A percentile compares a stretch with the other conserved stretches of the same genome.
Evolutionary conservation across 2,888 invertebrate genomes (phyloP).

Genomic region (Teleiodes luculella): DNA sequence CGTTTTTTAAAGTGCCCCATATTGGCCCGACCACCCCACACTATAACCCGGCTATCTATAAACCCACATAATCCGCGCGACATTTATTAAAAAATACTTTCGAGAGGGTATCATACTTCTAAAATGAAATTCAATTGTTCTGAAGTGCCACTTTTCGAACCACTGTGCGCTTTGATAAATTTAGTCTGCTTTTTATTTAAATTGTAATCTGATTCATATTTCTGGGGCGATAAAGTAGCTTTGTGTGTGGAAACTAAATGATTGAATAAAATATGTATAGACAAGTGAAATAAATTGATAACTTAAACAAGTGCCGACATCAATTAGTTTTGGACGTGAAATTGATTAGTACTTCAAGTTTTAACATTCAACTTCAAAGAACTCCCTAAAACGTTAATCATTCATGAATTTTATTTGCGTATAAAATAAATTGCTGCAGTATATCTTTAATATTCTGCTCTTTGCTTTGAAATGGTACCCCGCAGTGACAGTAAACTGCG

Average conservation of each 20-base stretch:
- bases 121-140: slow-evolving; percentile 70
- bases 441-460: slow-evolving; percentile 14
- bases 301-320: slow-evolving; percentile 19
- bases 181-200: neutral
- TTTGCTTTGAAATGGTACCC: neutral
- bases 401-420: neutral
- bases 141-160: slow-evolving; percentile 59
- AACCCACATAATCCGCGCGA: slow-evolving; percentile 53
- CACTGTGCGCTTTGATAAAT: slow-evolving; percentile 12
- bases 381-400: neutral
- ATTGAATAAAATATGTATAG: too few species aligned
- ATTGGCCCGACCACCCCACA: slow-evolving; percentile 47
- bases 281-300: slow-evolving; percentile 15
- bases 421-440: slow-evolving; percentile 12
- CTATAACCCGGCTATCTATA: slow-evolving; percentile 38
- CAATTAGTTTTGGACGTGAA: slow-evolving; percentile 30
- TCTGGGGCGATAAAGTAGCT: neutral
- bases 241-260: neutral
- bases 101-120: slow-evolving; percentile 65
- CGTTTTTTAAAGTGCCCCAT: slow-evolving; percentile 73
- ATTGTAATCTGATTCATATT: neutral
- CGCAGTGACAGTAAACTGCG: slow-evolving; percentile 4
- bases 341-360: slow-evolving; percentile 38
- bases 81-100: slow-evolving; percentile 73
- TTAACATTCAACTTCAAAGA: neutral